Evolutionary conservation across 2,113 vertebrate genomes (phyloP).

Genomic region (Psittacula cyanocephala): DNA sequence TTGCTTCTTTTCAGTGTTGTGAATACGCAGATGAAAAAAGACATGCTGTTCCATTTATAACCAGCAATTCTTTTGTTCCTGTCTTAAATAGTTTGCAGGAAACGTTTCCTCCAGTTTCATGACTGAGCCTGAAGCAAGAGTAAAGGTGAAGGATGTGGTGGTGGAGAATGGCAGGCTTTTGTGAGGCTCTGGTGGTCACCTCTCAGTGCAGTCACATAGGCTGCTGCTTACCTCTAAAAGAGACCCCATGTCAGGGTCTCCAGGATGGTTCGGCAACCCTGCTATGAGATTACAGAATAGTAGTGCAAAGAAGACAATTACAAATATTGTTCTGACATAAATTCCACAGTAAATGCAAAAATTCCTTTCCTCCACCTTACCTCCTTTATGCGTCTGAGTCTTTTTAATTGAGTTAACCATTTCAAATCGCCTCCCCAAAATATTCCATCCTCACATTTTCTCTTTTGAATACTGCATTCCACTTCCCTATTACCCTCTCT

Average conservation of each 20-base stretch:
- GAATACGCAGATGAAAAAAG: conserved; percentile 4
- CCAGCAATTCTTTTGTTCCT: background rate
- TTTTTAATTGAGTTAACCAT: background rate
- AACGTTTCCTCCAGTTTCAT: background rate
- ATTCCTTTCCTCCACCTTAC: background rate
- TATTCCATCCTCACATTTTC: background rate
- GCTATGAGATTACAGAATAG: background rate
- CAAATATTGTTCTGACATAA: background rate
- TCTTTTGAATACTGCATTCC: background rate
- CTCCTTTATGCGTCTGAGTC: background rate
- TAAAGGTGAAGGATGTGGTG: background rate
- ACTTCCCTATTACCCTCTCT: background rate
- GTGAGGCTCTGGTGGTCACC: background rate
- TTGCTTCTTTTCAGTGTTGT: background rate
- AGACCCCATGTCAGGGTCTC: background rate
- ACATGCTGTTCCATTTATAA: conserved; percentile 19
- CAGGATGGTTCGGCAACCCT: background rate
- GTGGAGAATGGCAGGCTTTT: background rate
- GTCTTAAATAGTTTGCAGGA: background rate
- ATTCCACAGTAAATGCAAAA: background rate
- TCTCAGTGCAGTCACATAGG: background rate
- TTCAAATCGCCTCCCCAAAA: background rate
- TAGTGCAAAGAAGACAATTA: background rate
- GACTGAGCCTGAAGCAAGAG: background rate
- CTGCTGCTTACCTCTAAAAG: background rate